Evolutionary conservation across 2,113 vertebrate genomes (phyloP), one percentile per base, ranked within the genome.

Genomic region (Prochilodus magdalenae): DNA sequence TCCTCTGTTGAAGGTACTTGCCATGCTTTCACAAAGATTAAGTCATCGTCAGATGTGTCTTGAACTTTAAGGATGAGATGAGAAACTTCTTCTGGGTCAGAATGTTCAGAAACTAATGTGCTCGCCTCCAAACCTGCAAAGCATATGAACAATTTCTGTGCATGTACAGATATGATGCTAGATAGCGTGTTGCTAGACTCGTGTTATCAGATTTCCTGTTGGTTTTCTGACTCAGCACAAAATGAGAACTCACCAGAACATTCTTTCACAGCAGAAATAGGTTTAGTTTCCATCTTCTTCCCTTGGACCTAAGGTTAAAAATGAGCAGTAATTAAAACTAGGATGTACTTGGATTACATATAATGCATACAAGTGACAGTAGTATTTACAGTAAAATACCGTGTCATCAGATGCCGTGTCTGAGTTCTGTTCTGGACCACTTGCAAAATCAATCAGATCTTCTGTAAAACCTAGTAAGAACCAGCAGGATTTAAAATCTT

Each of bases 1-100:
- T 22, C 15, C 16, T 66, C 62, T 13, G 55, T 60, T 26, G 83
- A 4, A 0, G 67, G 73, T n/a, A 69, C 30, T 26, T 51, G 51
- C 36, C 16, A 18, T 71, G 72, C 78, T 24, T 36, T 72, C n/a
- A 83, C 82, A 78, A 83, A 90, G 63, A 87, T 75, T 27, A 88
- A 26, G 4, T 80, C 72, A 1, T 88, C 86, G 55, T 77, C 82
- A 22, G 81, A 76, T 0, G 22, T 6, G 0, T 90, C 83, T 4
- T 49, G 78, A 26, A 90, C 20, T 2, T 79, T 75, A 27, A 92
- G 83, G 59, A 74, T 79, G n/a, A 89, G 89, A 22, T 88, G 90
- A 71, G 81, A 90, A 3, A 86, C 75, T 20, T 73, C 65, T 27
- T 88, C 89, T 83, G 2, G 49, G 33, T 70, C 72, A 59, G 40